Conservation (phyloP, 2,113 vertebrate species). For the Crotalus horridus region DNA sequence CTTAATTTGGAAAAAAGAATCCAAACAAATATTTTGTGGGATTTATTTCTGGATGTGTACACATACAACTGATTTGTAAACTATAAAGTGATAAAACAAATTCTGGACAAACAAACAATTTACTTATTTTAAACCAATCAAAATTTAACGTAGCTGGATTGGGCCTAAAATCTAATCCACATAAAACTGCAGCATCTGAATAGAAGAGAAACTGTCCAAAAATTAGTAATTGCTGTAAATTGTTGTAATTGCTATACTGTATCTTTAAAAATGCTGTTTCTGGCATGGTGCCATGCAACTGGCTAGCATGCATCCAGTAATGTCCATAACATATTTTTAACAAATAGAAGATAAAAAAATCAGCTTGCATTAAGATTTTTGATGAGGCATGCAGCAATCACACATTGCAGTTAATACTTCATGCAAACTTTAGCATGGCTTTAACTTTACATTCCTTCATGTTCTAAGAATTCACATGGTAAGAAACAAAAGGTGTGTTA, state of each 20-base stretch:
- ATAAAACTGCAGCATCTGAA: constrained; percentile 5
- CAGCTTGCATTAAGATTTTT: constrained; percentile 46
- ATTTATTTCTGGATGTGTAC: neutral
- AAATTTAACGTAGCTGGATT: neutral
- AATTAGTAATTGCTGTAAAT: neutral
- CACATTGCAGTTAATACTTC: constrained; percentile 68
- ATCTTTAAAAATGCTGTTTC: neutral
- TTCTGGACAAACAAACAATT: neutral
- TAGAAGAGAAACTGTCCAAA: neutral
- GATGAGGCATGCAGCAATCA: constrained; percentile 68
- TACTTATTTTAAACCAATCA: neutral
- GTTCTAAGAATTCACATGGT: constrained; percentile 61
- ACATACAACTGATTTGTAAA: neutral
- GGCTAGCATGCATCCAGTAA: constrained; percentile 65
- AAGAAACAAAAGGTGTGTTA: constrained; percentile 35
- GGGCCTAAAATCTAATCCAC: neutral
- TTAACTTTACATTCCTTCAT: constrained; percentile 64
- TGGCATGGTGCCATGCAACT: constrained; percentile 62
- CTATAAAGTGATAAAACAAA: neutral
- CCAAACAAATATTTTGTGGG: neutral
- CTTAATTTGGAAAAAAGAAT: neutral
- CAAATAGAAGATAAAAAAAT: constrained; percentile 44
- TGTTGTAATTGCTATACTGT: neutral
- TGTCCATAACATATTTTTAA: constrained; percentile 38
- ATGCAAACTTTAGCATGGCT: constrained; percentile 70